Base-by-base conservation (phyloP, 2,888 invertebrate genomes). In the Busseola fusca region DNA sequence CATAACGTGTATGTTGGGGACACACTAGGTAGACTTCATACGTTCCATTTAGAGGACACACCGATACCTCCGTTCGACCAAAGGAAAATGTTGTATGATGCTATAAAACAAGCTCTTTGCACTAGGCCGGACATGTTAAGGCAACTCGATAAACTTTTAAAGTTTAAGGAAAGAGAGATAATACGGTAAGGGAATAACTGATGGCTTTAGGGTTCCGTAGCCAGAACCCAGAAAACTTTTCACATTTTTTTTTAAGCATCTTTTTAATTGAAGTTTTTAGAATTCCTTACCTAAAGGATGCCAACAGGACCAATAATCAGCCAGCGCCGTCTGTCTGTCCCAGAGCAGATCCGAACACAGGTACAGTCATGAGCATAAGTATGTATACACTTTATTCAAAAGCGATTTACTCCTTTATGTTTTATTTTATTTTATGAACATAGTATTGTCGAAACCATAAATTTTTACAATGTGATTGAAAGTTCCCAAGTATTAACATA, bases 21-120 rank as follows among this genome's bases (percentile, higher is more conserved):
- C 87, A 96, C 96, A 16, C 90, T 95, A 27, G 98, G 98, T 0
- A 94, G 96, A 45, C 95, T 98, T 5, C 96, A 97, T 84, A 96
- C 98, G 25, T 97, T 97, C 87, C 96, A 97, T 66, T 92, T 98
- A 66, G 97, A 97, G 85, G 97, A 98, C 82, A 97, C 98, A 95
- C 98, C 98, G 0, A 97, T 97, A 84, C 96, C 97, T 0, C 96
- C 97, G 0, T 97, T 96, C 88, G 97, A 97, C 84, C 97, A 97
- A 87, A 96, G 95, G 65, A 95, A 96, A 69, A 93, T 97, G 85
- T 93, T 98, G 4, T 96, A 97, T 45, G 96, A 96, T 4, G 96
- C 97, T 0, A 95, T 98, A 14, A 96, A 96, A 81, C 96, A 96
- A 74, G 96, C 97, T 1, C 90, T 98, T 42, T 94, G 96, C 45